Conservation (phyloP, 1,140 invertebrate species). For the Papilio machaon region DNA sequence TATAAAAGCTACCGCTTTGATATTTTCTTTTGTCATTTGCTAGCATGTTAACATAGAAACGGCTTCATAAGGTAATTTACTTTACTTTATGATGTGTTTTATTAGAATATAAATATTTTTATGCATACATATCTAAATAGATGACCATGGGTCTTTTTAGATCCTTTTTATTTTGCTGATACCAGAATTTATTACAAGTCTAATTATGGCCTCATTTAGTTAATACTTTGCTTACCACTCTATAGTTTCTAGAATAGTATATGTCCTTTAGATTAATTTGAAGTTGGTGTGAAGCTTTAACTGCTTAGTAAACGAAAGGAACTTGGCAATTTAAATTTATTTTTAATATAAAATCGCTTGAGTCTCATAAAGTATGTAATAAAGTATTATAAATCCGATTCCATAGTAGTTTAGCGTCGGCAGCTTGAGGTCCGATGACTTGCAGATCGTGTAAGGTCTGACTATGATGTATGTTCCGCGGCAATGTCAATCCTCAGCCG, state of each 20-base stretch:
- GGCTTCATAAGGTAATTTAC: conserved; percentile 28
- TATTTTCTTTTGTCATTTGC: conserved; percentile 54
- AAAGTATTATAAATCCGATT: conserved; percentile 16
- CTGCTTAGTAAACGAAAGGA: not conserved
- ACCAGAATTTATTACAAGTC: no score
- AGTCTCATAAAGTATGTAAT: not conserved
- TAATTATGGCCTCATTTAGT: not conserved
- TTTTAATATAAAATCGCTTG: no score
- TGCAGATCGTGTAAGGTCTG: conserved; percentile 48
- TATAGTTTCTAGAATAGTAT: not conserved
- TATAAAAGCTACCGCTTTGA: conserved; percentile 44
- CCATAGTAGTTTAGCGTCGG: conserved; percentile 35
- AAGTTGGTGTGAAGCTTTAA: not conserved
- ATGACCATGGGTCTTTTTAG: no score
- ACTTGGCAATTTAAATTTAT: not conserved
- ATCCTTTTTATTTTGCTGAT: no score
- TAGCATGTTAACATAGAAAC: conserved; percentile 35
- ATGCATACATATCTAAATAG: no score
- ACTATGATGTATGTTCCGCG: conserved; percentile 52
- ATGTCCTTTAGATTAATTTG: not conserved
- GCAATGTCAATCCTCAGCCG: conserved; percentile 31
- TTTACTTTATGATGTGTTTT: not conserved
- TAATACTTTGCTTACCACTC: not conserved
- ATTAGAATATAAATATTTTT: not conserved
- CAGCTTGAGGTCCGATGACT: conserved; percentile 48